These are phyloP conservation scores for Poecilia latipinna DNA, from an alignment of 2,113 vertebrate genomes.

Conservation along the genomic window DNA sequence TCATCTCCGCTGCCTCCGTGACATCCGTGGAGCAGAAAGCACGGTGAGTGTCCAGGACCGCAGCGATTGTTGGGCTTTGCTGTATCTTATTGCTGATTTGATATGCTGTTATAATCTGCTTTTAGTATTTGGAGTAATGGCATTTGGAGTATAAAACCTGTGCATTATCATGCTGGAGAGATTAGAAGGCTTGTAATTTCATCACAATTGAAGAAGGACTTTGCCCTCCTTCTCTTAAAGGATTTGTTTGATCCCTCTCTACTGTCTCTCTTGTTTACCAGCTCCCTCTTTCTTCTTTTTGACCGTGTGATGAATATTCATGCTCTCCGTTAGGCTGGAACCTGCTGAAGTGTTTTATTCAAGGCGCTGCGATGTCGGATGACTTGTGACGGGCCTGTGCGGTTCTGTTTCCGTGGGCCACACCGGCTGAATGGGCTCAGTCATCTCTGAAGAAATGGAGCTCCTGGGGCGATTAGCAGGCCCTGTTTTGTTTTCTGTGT, in stretches of 20 bases:
- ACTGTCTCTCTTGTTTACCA: slow-evolving; percentile 61
- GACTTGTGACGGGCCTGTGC: slow-evolving; percentile 70
- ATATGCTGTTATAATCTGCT: slow-evolving; percentile 63
- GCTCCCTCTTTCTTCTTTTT: slow-evolving; percentile 44
- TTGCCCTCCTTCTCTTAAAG: slow-evolving; percentile 70
- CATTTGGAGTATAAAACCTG: slow-evolving; percentile 71
- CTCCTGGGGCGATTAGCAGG: slow-evolving; percentile 78
- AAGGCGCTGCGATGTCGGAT: slow-evolving; percentile 74
- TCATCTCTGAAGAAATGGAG: slow-evolving; percentile 82
- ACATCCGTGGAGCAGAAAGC: slow-evolving; percentile 81
- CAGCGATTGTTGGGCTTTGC: slow-evolving; percentile 21
- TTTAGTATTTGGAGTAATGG: slow-evolving; percentile 73
- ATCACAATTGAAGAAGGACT: slow-evolving; percentile 79
- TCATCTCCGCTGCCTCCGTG: slow-evolving; percentile 37
- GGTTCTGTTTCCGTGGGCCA: slow-evolving; percentile 83
- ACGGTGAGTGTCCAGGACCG: slow-evolving; percentile 84
- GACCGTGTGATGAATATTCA: slow-evolving; percentile 76
- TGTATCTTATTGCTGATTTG: slow-evolving; percentile 26
- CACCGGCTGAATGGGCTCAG: slow-evolving; percentile 78
- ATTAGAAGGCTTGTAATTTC: slow-evolving; percentile 82
- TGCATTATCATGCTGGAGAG: slow-evolving; percentile 71
- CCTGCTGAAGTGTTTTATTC: slow-evolving; percentile 76
- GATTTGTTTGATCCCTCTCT: slow-evolving; percentile 74
- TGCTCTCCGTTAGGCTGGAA: slow-evolving; percentile 60
- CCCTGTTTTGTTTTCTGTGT: slow-evolving; percentile 74